Conservation (phyloP, 2,888 invertebrate species). For the Morpho achilles region DNA sequence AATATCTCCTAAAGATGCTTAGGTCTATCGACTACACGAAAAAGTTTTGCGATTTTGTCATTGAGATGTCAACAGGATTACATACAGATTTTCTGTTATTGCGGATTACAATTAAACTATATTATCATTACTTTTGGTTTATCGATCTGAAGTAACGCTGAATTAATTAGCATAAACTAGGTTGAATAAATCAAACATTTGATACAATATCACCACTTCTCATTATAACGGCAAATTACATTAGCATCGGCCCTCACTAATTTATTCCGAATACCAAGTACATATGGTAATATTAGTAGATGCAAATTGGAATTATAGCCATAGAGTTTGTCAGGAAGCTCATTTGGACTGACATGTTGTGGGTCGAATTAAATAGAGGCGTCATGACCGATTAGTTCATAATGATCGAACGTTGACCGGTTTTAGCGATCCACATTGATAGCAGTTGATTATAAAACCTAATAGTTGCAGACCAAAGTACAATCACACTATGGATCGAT, state of each 20-base stretch:
- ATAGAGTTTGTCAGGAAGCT: slow-evolving; percentile 26
- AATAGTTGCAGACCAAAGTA: neutral
- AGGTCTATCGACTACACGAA: no score
- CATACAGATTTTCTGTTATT: no score
- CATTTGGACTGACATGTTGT: slow-evolving; percentile 21
- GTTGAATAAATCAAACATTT: slow-evolving; percentile 3
- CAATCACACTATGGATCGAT: slow-evolving; percentile 2
- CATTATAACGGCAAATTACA: slow-evolving; percentile 12
- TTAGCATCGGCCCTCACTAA: slow-evolving; percentile 27
- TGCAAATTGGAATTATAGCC: slow-evolving; percentile 39
- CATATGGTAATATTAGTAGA: slow-evolving; percentile 36
- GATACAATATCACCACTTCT: slow-evolving; percentile 1
- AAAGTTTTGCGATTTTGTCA: no score
- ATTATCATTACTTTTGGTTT: no score
- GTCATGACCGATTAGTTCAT: slow-evolving; percentile 10
- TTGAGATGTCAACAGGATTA: neutral
- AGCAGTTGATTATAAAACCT: neutral
- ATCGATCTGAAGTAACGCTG: neutral
- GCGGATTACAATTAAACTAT: no score
- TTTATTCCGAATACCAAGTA: slow-evolving; percentile 35
- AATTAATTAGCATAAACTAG: neutral
- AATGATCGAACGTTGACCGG: slow-evolving; percentile 11
- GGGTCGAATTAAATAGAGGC: slow-evolving; percentile 14
- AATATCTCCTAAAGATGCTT: no score
- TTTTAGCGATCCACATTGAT: slow-evolving; percentile 6